These are phyloP conservation scores for Notothenia rossii DNA, from an alignment of 2,113 vertebrate species.

Conservation along the genomic window DNA sequence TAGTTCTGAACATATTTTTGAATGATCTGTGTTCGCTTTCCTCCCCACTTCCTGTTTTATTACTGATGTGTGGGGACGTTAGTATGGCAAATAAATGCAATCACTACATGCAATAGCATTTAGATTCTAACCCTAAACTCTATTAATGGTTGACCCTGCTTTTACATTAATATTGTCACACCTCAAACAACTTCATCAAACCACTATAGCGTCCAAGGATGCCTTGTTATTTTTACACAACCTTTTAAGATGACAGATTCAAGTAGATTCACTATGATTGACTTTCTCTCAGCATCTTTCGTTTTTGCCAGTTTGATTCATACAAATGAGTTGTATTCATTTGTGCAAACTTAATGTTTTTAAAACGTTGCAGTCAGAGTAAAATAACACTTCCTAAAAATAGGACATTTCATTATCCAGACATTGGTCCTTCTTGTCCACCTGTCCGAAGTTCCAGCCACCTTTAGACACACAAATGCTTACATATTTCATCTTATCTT, in stretches of 20 bases:
- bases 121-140: constrained; percentile 12
- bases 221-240: not conserved
- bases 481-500: not conserved
- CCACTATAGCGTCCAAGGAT: not conserved
- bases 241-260: constrained; percentile 26
- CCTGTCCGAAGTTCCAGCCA: not conserved
- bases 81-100: constrained; percentile 2
- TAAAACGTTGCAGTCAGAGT: not conserved
- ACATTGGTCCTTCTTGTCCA: not conserved
- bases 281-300: constrained; percentile 17
- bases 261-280: constrained; percentile 34
- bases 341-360: not conserved
- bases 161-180: constrained; percentile 21
- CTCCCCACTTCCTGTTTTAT: not conserved
- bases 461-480: not conserved
- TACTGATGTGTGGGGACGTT: not conserved
- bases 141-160: constrained; percentile 41
- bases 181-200: constrained; percentile 23
- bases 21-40: not conserved
- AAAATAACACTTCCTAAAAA: not conserved
- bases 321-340: constrained; percentile 2
- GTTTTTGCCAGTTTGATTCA: not conserved
- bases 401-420: not conserved
- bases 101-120: constrained; percentile 3
- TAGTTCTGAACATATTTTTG: not conserved